Evolutionary conservation across 2,797 vertebrate genomes (phyloP).

Genomic region (Tapera naevia): DNA sequence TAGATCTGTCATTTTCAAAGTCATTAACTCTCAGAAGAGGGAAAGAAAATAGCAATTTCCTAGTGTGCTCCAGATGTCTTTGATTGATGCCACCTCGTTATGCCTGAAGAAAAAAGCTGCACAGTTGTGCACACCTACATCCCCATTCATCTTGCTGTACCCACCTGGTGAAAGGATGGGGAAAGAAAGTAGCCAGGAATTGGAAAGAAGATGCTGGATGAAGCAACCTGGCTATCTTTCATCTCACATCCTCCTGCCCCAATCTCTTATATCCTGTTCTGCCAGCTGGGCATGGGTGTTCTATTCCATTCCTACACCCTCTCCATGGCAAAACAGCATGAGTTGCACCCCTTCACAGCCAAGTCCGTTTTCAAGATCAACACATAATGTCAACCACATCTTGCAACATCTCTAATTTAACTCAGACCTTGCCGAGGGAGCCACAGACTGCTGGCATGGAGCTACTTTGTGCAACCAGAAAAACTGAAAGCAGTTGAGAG

Average conservation of each 20-base stretch:
- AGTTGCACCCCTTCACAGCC: neutral
- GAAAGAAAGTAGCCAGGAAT: constrained; percentile 31
- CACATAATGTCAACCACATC: neutral
- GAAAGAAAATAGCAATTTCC: neutral
- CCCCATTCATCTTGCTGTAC: neutral
- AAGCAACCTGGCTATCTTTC: neutral
- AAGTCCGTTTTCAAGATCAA: neutral
- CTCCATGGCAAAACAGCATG: neutral
- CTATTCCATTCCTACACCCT: neutral
- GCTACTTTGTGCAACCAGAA: neutral
- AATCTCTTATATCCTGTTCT: constrained; percentile 27
- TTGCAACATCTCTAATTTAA: neutral
- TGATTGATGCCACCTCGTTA: neutral
- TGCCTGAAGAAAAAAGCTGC: rapidly evolving
- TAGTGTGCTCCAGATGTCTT: rapidly evolving
- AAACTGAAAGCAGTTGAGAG: neutral
- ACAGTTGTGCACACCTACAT: neutral
- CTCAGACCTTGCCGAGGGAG: neutral
- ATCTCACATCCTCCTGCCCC: neutral
- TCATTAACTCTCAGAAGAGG: rapidly evolving
- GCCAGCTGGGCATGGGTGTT: neutral
- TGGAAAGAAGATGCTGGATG: neutral
- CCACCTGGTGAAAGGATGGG: constrained; percentile 21
- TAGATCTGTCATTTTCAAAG: neutral
- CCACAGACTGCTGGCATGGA: neutral